phyloP scores from a whole-genome alignment of 2,888 invertebrate species.

The Crepidodera aurea region DNA sequence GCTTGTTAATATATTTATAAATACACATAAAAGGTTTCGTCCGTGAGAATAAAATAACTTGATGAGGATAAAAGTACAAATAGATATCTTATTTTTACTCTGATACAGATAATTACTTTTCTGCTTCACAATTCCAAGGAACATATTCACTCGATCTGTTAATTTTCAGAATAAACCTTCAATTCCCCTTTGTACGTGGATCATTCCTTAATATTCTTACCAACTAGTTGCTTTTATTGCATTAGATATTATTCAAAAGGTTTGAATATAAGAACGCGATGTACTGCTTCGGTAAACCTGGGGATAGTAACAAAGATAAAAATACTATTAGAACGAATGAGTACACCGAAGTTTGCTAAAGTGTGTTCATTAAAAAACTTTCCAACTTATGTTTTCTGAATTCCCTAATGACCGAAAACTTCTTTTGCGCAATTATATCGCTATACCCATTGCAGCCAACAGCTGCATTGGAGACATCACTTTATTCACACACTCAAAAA shows the following conservation, averaged over 20 bases:
- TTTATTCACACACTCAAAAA: neutral
- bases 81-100: too few relatives aligned
- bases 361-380: conserved; percentile 29
- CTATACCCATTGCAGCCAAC: conserved; percentile 22
- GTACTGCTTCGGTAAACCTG: conserved; percentile 4
- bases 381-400: conserved; percentile 25
- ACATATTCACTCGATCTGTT: too few relatives aligned
- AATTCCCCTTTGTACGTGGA: neutral
- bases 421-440: conserved; percentile 24
- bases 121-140: too few relatives aligned
- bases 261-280: neutral
- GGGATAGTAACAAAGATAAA: conserved; percentile 16
- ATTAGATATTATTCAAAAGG: conserved; percentile 13
- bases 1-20: too few relatives aligned
- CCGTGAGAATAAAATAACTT: too few relatives aligned
- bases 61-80: too few relatives aligned
- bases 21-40: too few relatives aligned
- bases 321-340: conserved; percentile 31
- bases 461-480: conserved; percentile 19
- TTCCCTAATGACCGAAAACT: conserved; percentile 21
- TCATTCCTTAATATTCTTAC: neutral
- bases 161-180: neutral
- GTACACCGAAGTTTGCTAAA: conserved; percentile 25
- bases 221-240: conserved; percentile 5
- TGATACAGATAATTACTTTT: too few relatives aligned